Conservation (phyloP, 2,888 invertebrate genomes). For the Mantis religiosa region DNA sequence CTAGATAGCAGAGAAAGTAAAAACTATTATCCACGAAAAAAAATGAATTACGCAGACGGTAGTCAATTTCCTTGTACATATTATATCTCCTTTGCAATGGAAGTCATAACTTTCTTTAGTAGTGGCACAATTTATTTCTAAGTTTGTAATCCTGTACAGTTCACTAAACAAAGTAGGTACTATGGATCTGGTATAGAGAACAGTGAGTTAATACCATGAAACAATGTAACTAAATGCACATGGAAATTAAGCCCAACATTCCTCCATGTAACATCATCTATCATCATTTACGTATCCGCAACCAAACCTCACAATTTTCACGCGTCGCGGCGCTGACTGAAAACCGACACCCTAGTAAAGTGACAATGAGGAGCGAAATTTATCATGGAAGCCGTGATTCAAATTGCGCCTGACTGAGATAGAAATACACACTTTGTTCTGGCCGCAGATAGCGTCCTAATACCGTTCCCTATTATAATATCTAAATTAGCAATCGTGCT, state of each 20-base stretch:
- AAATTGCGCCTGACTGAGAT: not conserved
- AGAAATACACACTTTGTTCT: not conserved
- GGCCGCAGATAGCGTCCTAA: not conserved
- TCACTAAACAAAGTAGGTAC: too few species aligned
- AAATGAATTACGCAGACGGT: too few species aligned
- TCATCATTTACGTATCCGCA: not conserved
- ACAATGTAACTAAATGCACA: not conserved
- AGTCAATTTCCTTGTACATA: too few species aligned
- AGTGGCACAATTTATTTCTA: too few species aligned
- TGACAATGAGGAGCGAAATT: not conserved
- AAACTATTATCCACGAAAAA: too few species aligned
- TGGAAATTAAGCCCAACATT: not conserved
- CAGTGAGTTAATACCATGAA: not conserved
- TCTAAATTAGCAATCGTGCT: not conserved
- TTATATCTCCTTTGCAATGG: too few species aligned
- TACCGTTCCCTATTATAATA: not conserved
- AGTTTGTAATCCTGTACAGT: too few species aligned
- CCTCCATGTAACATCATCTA: not conserved
- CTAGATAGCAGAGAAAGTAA: too few species aligned
- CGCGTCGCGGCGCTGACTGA: not conserved
- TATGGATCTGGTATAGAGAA: not conserved
- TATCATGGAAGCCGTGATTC: not conserved
- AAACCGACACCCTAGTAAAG: not conserved
- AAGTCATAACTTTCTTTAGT: too few species aligned
- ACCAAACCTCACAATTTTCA: not conserved